These are phyloP conservation scores for Corticium candelabrum DNA, from an alignment of 37 sponge, comb jelly and placozoan species.

Conservation along the genomic window DNA sequence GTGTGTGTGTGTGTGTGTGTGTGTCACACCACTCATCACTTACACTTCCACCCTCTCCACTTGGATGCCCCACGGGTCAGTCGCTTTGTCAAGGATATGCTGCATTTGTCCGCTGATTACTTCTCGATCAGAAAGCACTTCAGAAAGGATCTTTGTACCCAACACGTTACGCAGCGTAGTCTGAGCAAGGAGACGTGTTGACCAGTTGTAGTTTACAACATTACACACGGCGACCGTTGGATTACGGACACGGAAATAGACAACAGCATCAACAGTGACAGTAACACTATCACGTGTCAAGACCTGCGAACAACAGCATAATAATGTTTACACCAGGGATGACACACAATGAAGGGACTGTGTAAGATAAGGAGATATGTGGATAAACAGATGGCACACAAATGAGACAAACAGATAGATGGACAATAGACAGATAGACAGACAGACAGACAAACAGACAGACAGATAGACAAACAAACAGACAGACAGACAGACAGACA, in stretches of 20 bases:
- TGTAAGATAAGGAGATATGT: too few relatives aligned
- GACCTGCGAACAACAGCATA: too few relatives aligned
- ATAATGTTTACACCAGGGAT: neutral
- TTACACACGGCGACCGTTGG: slow-evolving; percentile 73
- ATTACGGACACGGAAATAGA: slow-evolving; percentile 68
- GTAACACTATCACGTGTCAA: slow-evolving; percentile 92
- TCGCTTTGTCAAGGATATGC: slow-evolving; percentile 22
- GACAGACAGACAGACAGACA: too few relatives aligned
- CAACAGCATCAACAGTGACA: slow-evolving; percentile 90
- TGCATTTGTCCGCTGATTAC: slow-evolving; percentile 50
- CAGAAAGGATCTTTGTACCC: slow-evolving; percentile 82
- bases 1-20: too few relatives aligned
- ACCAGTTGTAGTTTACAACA: slow-evolving; percentile 39
- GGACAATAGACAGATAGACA: too few relatives aligned
- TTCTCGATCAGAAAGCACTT: slow-evolving; percentile 71
- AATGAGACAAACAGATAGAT: too few relatives aligned
- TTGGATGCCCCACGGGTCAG: slow-evolving; percentile 28
- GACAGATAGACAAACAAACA: too few relatives aligned
- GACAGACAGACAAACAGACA: too few relatives aligned
- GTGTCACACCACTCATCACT: slow-evolving; percentile 10
- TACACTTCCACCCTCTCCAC: slow-evolving; percentile 38
- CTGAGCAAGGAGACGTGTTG: slow-evolving; percentile 90
- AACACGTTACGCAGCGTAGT: slow-evolving; percentile 90
- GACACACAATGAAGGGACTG: neutral
- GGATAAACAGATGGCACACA: too few relatives aligned